Percentiles rank a stretch among this genome's conserved stretches.
Conservation (phyloP, 1,140 invertebrate species). For the Lepidurus packardi region DNA sequence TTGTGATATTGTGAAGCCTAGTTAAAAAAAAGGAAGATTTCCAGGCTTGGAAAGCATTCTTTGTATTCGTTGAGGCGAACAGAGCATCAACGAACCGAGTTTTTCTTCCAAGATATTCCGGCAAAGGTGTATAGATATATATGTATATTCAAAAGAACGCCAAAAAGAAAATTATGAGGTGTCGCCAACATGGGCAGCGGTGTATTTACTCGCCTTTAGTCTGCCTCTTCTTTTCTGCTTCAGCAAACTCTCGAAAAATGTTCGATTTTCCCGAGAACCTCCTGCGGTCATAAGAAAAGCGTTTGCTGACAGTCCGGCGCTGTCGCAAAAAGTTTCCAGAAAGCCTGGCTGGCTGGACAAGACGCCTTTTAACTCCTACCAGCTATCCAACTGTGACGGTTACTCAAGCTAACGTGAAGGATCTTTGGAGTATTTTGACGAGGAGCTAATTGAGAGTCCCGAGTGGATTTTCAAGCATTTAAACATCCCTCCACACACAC, state of each 20-base stretch:
- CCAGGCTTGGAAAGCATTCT: not conserved
- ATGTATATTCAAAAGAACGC: not conserved
- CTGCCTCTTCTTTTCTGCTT: not conserved
- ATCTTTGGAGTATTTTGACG: not conserved
- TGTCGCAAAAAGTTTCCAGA: not conserved
- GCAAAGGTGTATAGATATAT: not conserved
- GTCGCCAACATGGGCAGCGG: not conserved
- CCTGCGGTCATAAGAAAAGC: not conserved
- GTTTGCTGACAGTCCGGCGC: not conserved
- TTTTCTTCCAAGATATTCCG: not conserved
- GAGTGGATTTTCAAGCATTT: constrained; percentile 1
- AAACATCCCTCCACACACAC: not conserved
- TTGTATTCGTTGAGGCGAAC: not conserved
- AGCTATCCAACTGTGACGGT: not conserved
- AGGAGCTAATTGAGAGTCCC: constrained; percentile 11
- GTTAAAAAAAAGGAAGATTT: not conserved
- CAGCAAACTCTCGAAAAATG: not conserved
- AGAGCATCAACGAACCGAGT: not conserved
- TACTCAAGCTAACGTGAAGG: not conserved
- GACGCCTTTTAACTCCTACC: not conserved
- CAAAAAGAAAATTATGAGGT: not conserved
- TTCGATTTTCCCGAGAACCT: not conserved
- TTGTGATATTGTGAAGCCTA: not conserved
- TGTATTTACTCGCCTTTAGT: not conserved
- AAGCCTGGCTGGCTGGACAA: not conserved